Evolutionary conservation across 2,888 invertebrate species (phyloP).

Genomic region (Tipula lateralis): DNA sequence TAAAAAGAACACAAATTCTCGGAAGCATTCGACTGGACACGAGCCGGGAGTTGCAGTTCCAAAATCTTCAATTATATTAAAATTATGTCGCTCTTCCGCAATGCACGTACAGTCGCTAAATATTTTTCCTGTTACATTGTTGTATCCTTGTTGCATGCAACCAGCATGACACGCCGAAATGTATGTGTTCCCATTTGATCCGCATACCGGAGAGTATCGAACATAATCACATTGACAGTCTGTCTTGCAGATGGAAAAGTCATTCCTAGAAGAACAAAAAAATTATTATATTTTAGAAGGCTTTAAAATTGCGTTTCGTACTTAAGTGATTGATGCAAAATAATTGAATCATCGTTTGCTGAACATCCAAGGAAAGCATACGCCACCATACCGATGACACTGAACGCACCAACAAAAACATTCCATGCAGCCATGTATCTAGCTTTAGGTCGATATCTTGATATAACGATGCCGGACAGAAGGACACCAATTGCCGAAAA

Average conservation of each 20-base stretch:
- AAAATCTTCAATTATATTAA: background rate
- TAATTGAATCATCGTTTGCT: constrained; percentile 54
- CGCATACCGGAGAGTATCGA: constrained; percentile 69
- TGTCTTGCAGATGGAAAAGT: constrained; percentile 53
- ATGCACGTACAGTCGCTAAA: constrained; percentile 32
- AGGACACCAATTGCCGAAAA: constrained; percentile 66
- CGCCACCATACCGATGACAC: constrained; percentile 58
- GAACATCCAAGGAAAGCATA: constrained; percentile 64
- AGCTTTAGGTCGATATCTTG: constrained; percentile 61
- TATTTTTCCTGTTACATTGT: background rate
- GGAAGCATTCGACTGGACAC: constrained; percentile 56
- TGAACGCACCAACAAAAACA: constrained; percentile 59
- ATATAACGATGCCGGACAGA: constrained; percentile 61
- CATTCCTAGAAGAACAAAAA: background rate
- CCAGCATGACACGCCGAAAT: constrained; percentile 80
- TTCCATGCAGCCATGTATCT: constrained; percentile 66
- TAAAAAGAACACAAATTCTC: constrained; percentile 54
- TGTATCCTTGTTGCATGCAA: constrained; percentile 50
- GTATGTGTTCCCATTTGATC: constrained; percentile 60
- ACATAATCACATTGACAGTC: constrained; percentile 65
- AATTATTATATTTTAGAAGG: background rate
- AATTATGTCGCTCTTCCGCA: background rate
- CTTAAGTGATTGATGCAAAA: constrained; percentile 40
- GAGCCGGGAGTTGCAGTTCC: constrained; percentile 53
- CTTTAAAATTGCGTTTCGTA: background rate